Evolutionary conservation across 2,113 vertebrate genomes (phyloP), one percentile per base, ranked within the genome.

Genomic region (Nanger granti): DNA sequence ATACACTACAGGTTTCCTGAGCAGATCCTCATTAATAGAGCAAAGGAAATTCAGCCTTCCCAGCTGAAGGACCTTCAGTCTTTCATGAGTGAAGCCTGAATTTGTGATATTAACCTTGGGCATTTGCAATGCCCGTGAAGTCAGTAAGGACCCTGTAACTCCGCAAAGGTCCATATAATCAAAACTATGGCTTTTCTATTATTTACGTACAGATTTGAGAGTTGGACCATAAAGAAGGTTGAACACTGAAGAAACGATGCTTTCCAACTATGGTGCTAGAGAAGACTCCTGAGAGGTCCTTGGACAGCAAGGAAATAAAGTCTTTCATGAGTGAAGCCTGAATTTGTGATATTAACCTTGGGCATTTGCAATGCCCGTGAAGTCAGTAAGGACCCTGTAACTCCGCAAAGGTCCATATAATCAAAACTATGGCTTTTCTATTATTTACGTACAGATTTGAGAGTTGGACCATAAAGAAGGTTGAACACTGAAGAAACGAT

Each of bases 51-150:
- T 41, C 44, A 13, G 12, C 13, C 20, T n/a, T 29, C 47, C 18
- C 2, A 3, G 85, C 34, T 3, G 7, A 22, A 9, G 7, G 69
- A 10, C 4, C 11, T 20, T 24, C 26, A 8, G 44, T 22, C 92
- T 64, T 64, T 44, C 28, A 4, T 3, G 28, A 47, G 49, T 12
- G 29, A 60, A 26, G 41, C 24, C 31, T 29, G 54, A 29, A 22
- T 14, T 60, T 29, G 64, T 28, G 37, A 13, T 5, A 7, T 26
- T 12, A 18, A 17, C 12, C 34, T 66, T 57, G 5, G 41, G 54
- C 12, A 0, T 10, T 15, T 8, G 34, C 7, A 1, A 49, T 22
- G 66, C 54, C 41, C 11, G 3, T 4, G 37, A 59, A 17, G 7
- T 47, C 10, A 85, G n/a, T 47, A 47, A 80, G 80, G 41, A 20